These are phyloP conservation scores for Hemicrepidius hirtus DNA, from an alignment of 2,888 invertebrate species.

Conservation along the genomic window DNA sequence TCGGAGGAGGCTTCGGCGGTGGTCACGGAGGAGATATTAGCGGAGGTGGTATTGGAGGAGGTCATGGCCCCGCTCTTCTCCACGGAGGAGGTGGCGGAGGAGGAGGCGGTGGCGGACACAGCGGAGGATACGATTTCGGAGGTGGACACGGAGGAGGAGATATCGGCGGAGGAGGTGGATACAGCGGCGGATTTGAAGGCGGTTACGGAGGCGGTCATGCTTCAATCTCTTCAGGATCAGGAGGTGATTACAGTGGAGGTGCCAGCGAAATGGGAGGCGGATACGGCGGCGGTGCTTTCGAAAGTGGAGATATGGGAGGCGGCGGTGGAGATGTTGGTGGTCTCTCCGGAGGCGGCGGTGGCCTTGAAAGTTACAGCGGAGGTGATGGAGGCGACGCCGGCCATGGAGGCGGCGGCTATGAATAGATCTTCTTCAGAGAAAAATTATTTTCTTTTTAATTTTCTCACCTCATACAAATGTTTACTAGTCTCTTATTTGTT, in stretches of 20 bases:
- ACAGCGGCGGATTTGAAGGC: conserved; percentile 70
- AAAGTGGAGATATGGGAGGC: conserved; percentile 48
- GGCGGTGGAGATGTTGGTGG: conserved; percentile 51
- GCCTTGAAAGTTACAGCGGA: conserved; percentile 46
- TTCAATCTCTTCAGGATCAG: conserved; percentile 58
- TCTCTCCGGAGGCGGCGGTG: conserved; percentile 44
- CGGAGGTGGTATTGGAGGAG: conserved; percentile 68
- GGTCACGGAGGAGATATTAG: conserved; percentile 64
- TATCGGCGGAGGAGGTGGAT: conserved; percentile 70
- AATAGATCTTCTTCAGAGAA: conserved; percentile 48
- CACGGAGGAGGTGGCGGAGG: conserved; percentile 69
- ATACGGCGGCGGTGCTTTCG: conserved; percentile 49
- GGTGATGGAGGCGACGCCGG: conserved; percentile 47
- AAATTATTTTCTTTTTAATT: not conserved
- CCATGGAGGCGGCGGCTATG: conserved; percentile 63
- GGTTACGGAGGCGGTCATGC: conserved; percentile 63
- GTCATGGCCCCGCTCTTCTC: conserved; percentile 61
- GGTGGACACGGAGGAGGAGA: conserved; percentile 45
- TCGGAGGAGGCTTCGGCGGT: conserved; percentile 62
- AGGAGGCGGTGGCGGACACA: conserved; percentile 64
- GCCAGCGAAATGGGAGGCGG: conserved; percentile 54
- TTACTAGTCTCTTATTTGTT: conserved; percentile 56
- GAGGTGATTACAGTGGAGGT: conserved; percentile 56
- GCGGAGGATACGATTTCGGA: conserved; percentile 67
- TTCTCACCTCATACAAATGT: conserved; percentile 53